Conservation (phyloP, 2,113 vertebrate species). For the Grus americana region DNA sequence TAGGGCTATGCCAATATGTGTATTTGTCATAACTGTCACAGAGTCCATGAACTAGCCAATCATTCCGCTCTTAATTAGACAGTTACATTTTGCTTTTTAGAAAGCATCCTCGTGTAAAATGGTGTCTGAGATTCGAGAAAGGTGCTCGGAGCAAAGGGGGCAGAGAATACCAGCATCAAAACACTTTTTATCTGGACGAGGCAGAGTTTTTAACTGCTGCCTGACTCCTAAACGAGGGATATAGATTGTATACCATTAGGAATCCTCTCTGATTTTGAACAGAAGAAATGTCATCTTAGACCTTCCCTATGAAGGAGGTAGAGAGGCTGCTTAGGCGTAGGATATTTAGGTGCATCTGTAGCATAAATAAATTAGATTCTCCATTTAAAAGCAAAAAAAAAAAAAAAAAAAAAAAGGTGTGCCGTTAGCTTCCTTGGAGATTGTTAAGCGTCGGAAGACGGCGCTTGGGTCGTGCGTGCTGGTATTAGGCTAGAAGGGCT, state of each 20-base stretch:
- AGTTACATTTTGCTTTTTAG: constrained; percentile 78
- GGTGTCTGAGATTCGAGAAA: constrained; percentile 66
- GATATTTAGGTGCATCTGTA: neutral
- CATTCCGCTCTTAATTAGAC: constrained; percentile 83
- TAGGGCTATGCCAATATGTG: constrained; percentile 77
- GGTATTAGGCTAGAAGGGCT: neutral
- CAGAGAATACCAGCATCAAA: constrained; percentile 58
- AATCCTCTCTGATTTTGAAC: neutral
- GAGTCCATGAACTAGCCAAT: constrained; percentile 80
- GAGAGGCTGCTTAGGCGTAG: neutral
- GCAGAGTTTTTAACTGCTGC: constrained; percentile 50
- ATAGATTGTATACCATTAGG: neutral
- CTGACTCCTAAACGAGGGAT: neutral
- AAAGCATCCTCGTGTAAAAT: constrained; percentile 73
- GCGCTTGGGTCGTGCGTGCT: neutral
- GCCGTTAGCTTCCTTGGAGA: neutral
- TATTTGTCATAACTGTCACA: constrained; percentile 85
- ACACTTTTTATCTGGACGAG: constrained; percentile 29
- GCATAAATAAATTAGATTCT: neutral
- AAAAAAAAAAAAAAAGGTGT: neutral
- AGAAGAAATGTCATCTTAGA: neutral
- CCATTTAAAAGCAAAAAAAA: neutral
- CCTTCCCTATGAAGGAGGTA: neutral
- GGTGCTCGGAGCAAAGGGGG: constrained; percentile 70
- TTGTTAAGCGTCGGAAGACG: neutral